Base-by-base conservation (phyloP, 1,140 invertebrate species). In the Drosophila saltans region DNA sequence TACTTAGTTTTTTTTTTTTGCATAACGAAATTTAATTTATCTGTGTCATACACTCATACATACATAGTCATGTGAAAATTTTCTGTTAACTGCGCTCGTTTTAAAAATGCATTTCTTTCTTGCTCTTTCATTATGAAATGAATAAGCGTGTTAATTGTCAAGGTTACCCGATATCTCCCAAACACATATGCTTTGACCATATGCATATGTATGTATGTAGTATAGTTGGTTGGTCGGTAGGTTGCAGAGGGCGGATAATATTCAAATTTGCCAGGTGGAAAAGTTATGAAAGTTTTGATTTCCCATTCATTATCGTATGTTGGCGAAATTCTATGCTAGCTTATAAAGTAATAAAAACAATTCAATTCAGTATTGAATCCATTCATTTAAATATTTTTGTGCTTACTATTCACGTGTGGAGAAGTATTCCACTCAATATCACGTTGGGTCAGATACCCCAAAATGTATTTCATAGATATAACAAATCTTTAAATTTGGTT, bases 21-120 rank as follows among this genome's bases (percentile, higher is more conserved):
- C 36, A 65, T 73, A 80, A 82, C 77, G 74, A 77, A 70, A 77
- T 77, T 41, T 7, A 21, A n/a, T 4, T 28, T 9, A 45, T 24
- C 43, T 39, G 55, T 56, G 33, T 36, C 16, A 36, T 30, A 36
- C 2, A 30, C 52, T 30, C 28, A 30, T 30, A 30, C 28, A 30
- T 30, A 30, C 39, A 41, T 33, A 85, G 68, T 66, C 72, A 70
- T 77, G 73, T 16, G 28, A 63, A 48, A 48, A 73, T 62, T 43
- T 59, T 82, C 80, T 74, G 69, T 78, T 65, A 81, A 60, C 64
- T 61, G 65, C 80, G 63, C 40, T 66, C 48, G 40, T 33, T 58
- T 2, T 1, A 52, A 10, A 6, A 16, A 39, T 40, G 58, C 36
- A 60, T 11, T 40, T 60, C 21, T 52, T 52, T 52, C 41, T 43